Conservation (phyloP, 2,888 invertebrate species). For the Sphinx pinastri region DNA sequence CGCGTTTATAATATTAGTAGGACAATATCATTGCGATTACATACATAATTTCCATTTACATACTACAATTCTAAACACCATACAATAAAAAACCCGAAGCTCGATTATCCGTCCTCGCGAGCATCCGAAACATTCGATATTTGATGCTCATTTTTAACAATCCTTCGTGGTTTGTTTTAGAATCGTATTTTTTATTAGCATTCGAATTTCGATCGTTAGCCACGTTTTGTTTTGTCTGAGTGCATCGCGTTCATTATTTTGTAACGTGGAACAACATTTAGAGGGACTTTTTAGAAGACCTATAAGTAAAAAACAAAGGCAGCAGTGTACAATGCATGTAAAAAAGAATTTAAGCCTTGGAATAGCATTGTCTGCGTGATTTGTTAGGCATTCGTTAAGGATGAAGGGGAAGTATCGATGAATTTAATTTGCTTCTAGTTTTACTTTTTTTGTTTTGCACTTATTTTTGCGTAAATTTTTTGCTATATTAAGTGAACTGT, state of each 20-base stretch:
- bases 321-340: slow-evolving; percentile 9
- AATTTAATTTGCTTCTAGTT: neutral
- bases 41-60: neutral
- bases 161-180: slow-evolving; percentile 40
- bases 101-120: slow-evolving; percentile 26
- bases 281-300: neutral
- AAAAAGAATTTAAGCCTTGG: slow-evolving; percentile 12
- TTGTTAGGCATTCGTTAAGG: neutral
- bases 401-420: neutral
- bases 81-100: neutral
- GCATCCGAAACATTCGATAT: slow-evolving; percentile 29
- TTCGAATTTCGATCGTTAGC: slow-evolving; percentile 35
- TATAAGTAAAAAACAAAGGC: slow-evolving; percentile 9
- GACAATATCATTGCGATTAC: no score
- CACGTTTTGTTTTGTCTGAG: slow-evolving; percentile 54
- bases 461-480: no score
- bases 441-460: no score
- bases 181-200: slow-evolving; percentile 37
- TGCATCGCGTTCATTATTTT: slow-evolving; percentile 46
- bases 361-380: slow-evolving; percentile 7
- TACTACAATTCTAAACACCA: neutral
- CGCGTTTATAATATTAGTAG: no score
- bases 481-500: no score
- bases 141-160: slow-evolving; percentile 31
- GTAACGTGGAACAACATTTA: slow-evolving; percentile 35